These are phyloP conservation scores for Crypturellus tataupa DNA, from an alignment of 2,797 vertebrate species.

Conservation along the genomic window DNA sequence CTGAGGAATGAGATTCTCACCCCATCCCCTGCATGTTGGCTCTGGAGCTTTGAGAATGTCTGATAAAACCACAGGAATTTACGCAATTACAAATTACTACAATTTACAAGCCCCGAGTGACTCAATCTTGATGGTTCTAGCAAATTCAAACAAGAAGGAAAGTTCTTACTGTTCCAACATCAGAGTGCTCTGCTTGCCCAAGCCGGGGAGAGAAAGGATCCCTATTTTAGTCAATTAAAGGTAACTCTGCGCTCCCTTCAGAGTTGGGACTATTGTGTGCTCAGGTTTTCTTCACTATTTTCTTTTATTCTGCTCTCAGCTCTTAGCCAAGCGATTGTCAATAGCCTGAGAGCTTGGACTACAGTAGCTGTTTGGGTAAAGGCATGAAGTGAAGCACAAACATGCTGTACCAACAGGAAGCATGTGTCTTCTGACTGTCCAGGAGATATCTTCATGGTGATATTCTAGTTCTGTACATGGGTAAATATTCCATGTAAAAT, in stretches of 20 bases:
- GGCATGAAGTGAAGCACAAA: background rate
- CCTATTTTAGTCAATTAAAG: accelerated
- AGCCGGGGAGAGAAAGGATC: background rate
- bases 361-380: background rate
- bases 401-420: accelerated
- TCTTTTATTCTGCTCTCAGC: background rate
- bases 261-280: background rate
- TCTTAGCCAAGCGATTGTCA: background rate
- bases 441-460: background rate
- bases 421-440: background rate
- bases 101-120: background rate
- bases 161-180: background rate
- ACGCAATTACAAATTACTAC: background rate
- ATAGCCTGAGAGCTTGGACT: background rate
- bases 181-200: background rate
- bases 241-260: background rate
- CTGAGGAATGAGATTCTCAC: background rate
- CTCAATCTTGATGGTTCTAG: accelerated
- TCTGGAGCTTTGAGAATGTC: background rate
- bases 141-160: background rate
- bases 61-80: background rate
- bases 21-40: background rate
- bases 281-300: background rate
- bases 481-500: background rate
- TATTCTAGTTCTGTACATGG: background rate